Evolutionary conservation across 2,888 invertebrate species (phyloP), one percentile per base, ranked within the genome.

Genomic region (Teleogryllus oceanicus): DNA sequence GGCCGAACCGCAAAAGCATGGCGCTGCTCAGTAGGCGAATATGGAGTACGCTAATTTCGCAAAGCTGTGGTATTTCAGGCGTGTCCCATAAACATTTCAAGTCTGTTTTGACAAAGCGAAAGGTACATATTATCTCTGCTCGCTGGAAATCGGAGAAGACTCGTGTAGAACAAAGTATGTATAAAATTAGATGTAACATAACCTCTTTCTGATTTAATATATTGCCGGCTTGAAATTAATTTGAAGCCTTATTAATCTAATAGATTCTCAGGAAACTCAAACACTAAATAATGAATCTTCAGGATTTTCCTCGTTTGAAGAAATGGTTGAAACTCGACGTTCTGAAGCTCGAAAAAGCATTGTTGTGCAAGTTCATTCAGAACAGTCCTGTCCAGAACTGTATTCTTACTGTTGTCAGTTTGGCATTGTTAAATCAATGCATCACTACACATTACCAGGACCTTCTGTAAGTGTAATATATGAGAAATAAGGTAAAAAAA

Each of bases 301-400:
- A 62, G 18, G 16, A 62, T 16, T 13, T 10, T 49, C 85, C 74
- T 85, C 87, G 11, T 91, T 93, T 86, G 90, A 92, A 81, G 90
- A 92, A 81, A 86, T 92, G 83, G 87, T 92, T 76, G 86, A 88
- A 74, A 86, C 87, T 49, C 90, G 94, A 83, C 90, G 92, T 85
- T 85, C 87, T 3, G 90, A 95, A 86, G 94, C 95, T 0, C 87
- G 87, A 78, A 89, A 90, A 81, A 94, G 93, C 87, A 88, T 95
- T 80, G 87, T 95, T 51, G 91, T 96, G 10, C 94, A 95, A 88
- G 92, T 95, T 2, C 91, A 92, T 84, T 93, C 94, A 0, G 90
- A 91, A 79, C 89, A 91, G 78, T 94, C 93, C 0, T 92, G 90
- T 84, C 86, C 86, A 77, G 93, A 94, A 86, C 87, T 95, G 79